Evolutionary conservation across 1,140 invertebrate genomes (phyloP).

Genomic region (Ericerus pela): DNA sequence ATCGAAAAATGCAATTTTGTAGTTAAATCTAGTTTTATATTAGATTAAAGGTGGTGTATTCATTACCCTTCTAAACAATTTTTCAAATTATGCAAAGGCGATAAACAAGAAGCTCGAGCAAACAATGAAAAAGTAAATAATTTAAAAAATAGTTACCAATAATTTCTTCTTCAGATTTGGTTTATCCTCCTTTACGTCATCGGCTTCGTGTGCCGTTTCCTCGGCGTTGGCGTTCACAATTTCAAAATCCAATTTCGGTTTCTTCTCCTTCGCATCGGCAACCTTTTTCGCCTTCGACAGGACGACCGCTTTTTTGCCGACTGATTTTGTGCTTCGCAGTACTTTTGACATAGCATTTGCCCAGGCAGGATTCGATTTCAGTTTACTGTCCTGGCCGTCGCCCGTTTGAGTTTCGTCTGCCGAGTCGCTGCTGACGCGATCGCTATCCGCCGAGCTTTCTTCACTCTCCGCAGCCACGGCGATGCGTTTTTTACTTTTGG

Average conservation of each 20-base stretch:
- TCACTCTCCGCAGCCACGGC: background rate
- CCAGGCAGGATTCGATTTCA: constrained; percentile 38
- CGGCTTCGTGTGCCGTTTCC: background rate
- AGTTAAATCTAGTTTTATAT: no score
- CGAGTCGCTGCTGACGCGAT: background rate
- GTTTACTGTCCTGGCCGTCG: background rate
- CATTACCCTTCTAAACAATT: no score
- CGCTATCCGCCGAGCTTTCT: background rate
- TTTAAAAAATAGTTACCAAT: constrained; percentile 26
- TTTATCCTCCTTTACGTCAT: background rate
- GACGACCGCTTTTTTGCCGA: constrained; percentile 21
- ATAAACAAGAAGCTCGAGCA: no score
- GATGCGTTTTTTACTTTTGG: background rate
- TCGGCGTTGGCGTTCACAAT: constrained; percentile 2
- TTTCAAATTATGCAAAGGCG: no score
- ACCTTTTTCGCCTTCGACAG: constrained; percentile 53
- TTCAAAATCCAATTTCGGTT: constrained; percentile 17
- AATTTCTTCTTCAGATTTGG: background rate
- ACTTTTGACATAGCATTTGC: constrained; percentile 48
- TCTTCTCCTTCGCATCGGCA: constrained; percentile 30
- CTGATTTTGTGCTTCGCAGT: constrained; percentile 21
- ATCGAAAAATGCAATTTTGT: no score
- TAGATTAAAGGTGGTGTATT: no score
- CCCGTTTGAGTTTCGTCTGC: background rate
- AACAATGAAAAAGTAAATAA: no score